phyloP scores from a whole-genome alignment of 2,888 invertebrate genomes.

The Philhelius pedissequus region DNA sequence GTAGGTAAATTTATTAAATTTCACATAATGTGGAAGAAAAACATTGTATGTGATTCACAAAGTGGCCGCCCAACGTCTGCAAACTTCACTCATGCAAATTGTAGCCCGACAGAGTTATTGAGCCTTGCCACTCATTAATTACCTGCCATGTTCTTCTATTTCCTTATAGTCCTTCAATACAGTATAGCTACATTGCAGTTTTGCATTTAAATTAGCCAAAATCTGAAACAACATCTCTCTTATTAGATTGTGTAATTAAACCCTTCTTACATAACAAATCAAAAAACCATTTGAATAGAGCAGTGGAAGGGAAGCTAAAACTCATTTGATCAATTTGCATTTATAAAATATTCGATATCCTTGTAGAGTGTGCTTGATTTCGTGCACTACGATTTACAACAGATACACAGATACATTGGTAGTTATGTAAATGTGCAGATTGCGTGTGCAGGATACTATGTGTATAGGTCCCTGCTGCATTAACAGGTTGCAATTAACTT shows the following conservation, averaged over 20 bases:
- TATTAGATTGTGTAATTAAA: not conserved
- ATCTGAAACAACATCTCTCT: not conserved
- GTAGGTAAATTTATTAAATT: no score
- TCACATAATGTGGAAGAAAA: no score
- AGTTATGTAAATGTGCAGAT: not conserved
- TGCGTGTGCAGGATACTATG: not conserved
- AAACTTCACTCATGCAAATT: no score
- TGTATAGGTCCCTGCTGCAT: not conserved
- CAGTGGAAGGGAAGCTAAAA: not conserved
- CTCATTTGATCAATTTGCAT: slow-evolving; percentile 3
- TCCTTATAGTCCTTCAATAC: not conserved
- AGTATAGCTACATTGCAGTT: not conserved
- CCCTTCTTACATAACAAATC: not conserved
- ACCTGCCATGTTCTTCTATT: not conserved
- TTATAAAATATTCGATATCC: slow-evolving; percentile 13
- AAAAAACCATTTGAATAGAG: not conserved
- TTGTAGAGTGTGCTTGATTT: not conserved
- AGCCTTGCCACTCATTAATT: no score
- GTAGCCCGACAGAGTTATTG: no score
- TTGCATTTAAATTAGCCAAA: not conserved
- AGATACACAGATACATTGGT: not conserved
- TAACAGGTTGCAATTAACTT: slow-evolving; percentile 9
- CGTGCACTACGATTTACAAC: not conserved
- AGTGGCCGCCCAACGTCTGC: no score
- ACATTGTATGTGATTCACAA: no score